Evolutionary conservation across 2,797 vertebrate genomes (phyloP), one percentile per base, ranked within the genome.

Genomic region (Pagetopsis macropterus): DNA sequence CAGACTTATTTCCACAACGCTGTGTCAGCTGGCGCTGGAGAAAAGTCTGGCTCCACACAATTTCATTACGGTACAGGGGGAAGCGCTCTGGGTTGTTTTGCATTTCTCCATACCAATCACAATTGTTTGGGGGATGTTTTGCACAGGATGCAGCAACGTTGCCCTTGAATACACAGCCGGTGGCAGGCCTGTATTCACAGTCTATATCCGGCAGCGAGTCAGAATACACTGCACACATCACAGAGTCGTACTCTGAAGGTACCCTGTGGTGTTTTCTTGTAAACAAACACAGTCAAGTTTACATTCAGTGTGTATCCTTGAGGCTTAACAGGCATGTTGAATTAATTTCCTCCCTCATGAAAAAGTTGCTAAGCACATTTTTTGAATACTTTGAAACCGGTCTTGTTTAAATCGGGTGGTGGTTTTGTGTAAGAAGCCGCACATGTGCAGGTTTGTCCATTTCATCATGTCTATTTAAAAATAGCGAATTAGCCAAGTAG

Each of bases 211-310:
- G 33, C 8, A 9, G 33, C 33, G 33, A 37, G 33, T 37, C 33
- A 37, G 33, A 7, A 37, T 37, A 37, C 33, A 37, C 33, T 14
- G 44, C 27, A 31, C 43, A 15, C 37, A 15, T 50, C n/a, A 59
- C 17, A n/a, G 19, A 46, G 44, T 13, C 15, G 4, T 27, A 12
- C 27, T 33, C 41, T 31, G 3, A 44, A 37, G 12, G 5, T 10
- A 15, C 40, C 17, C 10, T 12, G 48, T 14, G 33, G 21, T 41
- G 60, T 23, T 49, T 58, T 17, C 52, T n/a, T 40, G 19, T 46
- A 46, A 44, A 59, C 41, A 23, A 61, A 65, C 40, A 70, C 21
- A 16, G 23, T 33, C 50, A 6, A 44, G 9, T 65, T 56, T 58
- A 64, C 17, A 49, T 41, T 16, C 12, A 2, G 17, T 3, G 52